Evolutionary conservation across 2,888 invertebrate genomes (phyloP).

Genomic region (Sinodicranocentrus sp.): DNA sequence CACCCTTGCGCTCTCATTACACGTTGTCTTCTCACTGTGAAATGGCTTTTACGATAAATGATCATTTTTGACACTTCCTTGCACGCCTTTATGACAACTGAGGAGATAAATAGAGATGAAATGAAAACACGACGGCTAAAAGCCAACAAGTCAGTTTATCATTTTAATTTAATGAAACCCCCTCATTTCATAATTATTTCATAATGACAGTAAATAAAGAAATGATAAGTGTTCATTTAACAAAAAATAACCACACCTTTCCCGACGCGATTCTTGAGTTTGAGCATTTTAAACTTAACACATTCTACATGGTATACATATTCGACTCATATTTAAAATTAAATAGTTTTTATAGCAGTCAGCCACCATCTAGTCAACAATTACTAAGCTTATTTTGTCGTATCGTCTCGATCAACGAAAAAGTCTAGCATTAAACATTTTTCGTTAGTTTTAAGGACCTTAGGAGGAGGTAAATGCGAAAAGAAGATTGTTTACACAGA

Average conservation of each 20-base stretch:
- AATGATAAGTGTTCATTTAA: background rate
- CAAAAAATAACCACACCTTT: background rate
- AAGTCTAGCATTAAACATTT: background rate
- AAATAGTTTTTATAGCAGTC: background rate
- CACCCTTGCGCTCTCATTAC: background rate
- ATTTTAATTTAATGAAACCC: conserved; percentile 23
- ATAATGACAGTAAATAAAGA: background rate
- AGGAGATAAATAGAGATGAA: background rate
- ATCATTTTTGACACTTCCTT: background rate
- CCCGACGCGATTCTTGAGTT: too few relatives aligned
- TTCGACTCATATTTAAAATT: background rate
- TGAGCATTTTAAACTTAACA: too few relatives aligned
- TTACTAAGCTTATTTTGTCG: background rate
- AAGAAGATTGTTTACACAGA: background rate
- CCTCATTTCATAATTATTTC: background rate
- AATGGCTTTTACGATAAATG: background rate
- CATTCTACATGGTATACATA: background rate
- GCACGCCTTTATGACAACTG: too few relatives aligned
- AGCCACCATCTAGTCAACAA: background rate
- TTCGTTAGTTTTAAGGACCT: background rate
- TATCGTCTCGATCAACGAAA: background rate
- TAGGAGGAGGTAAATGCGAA: conserved; percentile 21
- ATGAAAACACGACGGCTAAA: background rate
- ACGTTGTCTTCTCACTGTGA: background rate
- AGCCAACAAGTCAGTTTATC: background rate